These are phyloP conservation scores for Odontesthes bonariensis DNA, from an alignment of 2,113 vertebrate genomes.

Conservation along the genomic window DNA sequence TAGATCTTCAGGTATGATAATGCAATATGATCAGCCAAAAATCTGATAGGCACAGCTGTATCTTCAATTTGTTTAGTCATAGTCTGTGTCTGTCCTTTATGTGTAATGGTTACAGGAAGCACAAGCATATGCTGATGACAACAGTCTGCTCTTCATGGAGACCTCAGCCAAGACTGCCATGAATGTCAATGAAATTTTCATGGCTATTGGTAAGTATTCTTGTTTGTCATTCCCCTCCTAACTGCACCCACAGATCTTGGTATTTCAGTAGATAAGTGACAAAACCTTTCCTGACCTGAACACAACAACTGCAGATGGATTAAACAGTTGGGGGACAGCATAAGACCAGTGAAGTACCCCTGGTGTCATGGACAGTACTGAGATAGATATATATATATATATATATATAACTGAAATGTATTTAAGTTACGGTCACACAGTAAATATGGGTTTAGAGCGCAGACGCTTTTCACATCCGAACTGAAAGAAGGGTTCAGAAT, in stretches of 20 bases:
- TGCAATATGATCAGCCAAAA: not conserved
- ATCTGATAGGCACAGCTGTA: not conserved
- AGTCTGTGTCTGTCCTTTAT: not conserved
- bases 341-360: no score
- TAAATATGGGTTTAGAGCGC: no score
- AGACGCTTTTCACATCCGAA: no score
- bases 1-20: conserved; percentile 89
- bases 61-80: not conserved
- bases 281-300: no score
- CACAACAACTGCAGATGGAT: no score
- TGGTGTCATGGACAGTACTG: no score
- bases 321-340: no score
- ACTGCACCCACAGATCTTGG: not conserved
- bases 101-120: conserved; percentile 85
- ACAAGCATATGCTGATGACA: conserved; percentile 94
- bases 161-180: conserved; percentile 97
- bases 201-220: conserved; percentile 91
- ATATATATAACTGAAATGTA: no score
- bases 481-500: no score
- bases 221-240: not conserved
- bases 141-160: conserved; percentile 98
- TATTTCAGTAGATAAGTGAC: no score
- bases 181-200: conserved; percentile 98
- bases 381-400: no score
- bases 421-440: no score